phyloP scores from a whole-genome alignment of 2,113 vertebrate genomes.

The Platanista minor region DNA sequence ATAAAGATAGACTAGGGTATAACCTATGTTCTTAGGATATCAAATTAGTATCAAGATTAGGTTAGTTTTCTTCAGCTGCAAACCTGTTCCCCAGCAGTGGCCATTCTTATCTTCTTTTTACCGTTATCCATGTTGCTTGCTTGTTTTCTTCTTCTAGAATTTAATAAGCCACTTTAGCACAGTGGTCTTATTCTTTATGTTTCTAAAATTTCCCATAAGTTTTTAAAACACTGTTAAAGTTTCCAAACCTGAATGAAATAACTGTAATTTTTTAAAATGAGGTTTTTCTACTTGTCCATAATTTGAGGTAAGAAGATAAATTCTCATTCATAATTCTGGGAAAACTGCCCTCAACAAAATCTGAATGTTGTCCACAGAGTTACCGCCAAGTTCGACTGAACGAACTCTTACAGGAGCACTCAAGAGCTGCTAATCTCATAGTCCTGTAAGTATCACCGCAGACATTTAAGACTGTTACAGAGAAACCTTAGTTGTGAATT shows the following conservation, averaged over 20 bases:
- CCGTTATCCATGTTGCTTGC: not conserved
- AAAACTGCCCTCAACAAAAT: not conserved
- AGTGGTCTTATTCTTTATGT: not conserved
- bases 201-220: not conserved
- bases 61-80: not conserved
- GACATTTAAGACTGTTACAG: not conserved
- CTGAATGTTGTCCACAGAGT: slow-evolving; percentile 82
- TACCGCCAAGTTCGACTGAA: slow-evolving; percentile 94
- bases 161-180: not conserved
- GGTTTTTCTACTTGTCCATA: not conserved
- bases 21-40: not conserved
- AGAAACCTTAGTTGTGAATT: not conserved
- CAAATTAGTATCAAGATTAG: not conserved
- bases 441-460: slow-evolving; percentile 89
- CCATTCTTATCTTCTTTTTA: not conserved
- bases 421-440: slow-evolving; percentile 92
- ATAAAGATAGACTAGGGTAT: not conserved
- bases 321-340: not conserved
- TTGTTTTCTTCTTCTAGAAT: not conserved
- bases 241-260: not conserved
- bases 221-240: not conserved
- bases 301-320: slow-evolving; percentile 9
- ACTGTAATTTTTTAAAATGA: not conserved
- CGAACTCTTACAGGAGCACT: slow-evolving; percentile 92
- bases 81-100: not conserved